Conservation (phyloP, 2,888 invertebrate genomes). For the Melikaiella ostensackeni region DNA sequence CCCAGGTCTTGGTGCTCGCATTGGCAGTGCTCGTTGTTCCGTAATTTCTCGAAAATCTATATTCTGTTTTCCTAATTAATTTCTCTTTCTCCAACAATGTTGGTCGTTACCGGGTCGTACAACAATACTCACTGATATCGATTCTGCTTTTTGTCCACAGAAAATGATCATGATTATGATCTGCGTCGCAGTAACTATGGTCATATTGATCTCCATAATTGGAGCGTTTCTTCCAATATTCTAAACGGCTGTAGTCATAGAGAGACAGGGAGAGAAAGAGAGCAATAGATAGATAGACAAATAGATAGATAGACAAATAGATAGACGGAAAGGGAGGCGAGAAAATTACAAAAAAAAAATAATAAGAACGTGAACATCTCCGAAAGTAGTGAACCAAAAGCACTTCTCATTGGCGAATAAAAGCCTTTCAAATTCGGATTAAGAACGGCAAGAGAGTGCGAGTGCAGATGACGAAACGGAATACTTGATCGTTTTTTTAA, state of each 20-base stretch:
- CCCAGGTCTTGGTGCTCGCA: conserved; percentile 27
- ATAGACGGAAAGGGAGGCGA: conserved; percentile 39
- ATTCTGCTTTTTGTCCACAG: conserved; percentile 73
- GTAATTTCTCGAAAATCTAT: conserved; percentile 24
- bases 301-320: conserved; percentile 33
- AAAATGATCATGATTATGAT: conserved; percentile 77
- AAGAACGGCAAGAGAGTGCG: conserved; percentile 33
- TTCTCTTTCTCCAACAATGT: conserved; percentile 21
- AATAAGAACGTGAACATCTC: conserved; percentile 39
- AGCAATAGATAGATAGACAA: conserved; percentile 45
- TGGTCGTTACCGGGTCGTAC: conserved; percentile 13
- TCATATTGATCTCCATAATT: conserved; percentile 74
- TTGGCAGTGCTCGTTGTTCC: conserved; percentile 28
- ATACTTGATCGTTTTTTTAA: conserved; percentile 29
- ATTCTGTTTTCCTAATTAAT: conserved; percentile 25
- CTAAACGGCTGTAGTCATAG: conserved; percentile 60
- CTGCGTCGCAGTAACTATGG: conserved; percentile 74
- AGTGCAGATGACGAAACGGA: conserved; percentile 34
- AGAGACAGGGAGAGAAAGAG: conserved; percentile 44
- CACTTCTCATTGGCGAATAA: conserved; percentile 43
- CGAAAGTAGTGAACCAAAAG: conserved; percentile 42
- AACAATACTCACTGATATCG: conserved; percentile 49
- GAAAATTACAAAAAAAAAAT: conserved; percentile 39
- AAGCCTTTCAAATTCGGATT: conserved; percentile 9
- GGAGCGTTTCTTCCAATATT: conserved; percentile 68